phyloP scores from a whole-genome alignment of 2,113 vertebrate species.

The Myrmecobius fasciatus region DNA sequence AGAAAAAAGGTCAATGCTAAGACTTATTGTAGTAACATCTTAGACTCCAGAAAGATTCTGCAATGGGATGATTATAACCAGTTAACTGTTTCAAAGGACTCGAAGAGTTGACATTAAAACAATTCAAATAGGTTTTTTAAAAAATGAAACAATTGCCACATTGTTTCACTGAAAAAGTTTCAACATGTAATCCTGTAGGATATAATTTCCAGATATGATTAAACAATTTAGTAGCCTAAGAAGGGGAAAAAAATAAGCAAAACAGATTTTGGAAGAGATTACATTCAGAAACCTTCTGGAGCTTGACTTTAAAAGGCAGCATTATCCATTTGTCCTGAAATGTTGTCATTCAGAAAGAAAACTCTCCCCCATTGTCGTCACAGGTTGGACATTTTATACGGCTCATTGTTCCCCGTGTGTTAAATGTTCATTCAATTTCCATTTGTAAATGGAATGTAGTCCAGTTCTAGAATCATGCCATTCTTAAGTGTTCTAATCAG shows the following conservation, averaged over 20 bases:
- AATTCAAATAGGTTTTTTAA: neutral
- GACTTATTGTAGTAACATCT: neutral
- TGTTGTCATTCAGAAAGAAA: neutral
- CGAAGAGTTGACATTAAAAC: neutral
- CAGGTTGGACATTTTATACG: neutral
- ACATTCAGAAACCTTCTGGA: neutral
- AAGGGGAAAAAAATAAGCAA: neutral
- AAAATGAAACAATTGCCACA: neutral
- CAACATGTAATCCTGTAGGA: neutral
- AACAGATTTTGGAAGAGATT: neutral
- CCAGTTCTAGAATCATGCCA: neutral
- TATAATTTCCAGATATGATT: neutral
- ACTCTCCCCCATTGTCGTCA: neutral
- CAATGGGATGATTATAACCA: neutral
- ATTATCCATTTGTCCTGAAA: neutral
- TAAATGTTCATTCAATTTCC: neutral
- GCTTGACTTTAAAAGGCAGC: neutral
- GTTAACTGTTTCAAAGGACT: neutral
- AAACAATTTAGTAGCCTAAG: neutral
- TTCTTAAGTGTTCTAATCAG: fast-evolving
- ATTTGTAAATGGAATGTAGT: fast-evolving
- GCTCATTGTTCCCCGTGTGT: neutral
- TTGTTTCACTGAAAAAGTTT: neutral
- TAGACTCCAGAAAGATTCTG: neutral
- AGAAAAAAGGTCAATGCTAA: neutral